Evolutionary conservation across 2,888 invertebrate species (phyloP), one percentile per base, ranked within the genome.

Genomic region (Eledone cirrhosa): DNA sequence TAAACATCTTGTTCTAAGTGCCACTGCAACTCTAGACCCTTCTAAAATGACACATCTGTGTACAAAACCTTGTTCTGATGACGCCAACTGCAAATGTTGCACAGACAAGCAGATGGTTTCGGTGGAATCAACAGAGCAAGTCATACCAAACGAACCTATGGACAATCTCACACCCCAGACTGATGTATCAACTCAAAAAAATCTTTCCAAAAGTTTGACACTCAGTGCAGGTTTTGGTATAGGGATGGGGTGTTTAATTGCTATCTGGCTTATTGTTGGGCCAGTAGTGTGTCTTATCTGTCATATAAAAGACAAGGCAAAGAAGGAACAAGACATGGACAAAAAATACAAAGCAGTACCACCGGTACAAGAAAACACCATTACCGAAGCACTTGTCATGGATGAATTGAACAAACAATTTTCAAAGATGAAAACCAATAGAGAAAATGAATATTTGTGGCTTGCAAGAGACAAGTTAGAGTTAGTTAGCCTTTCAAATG

Each of bases 151-250:
- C 29, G 33, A 31, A 31, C 72, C 72, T 31, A 72, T n/a, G n/a
- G 41, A 41, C 41, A 72, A 72, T 72, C 22, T 41, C 31, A 72
- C 72, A 22, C 72, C 72, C 24, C 31, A 72, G n/a, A 72, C 41
- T 72, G 41, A 72, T 41, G 72, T 72, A 31, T 72, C 72, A 33
- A 72, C 72, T 0, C 22, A 72, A 41, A 72, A 72, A 72, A 72
- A 41, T 22, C 41, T 31, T 31, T 27, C 72, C 3, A 41, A 72
- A 22, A 41, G 24, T 16, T 29, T 76, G 41, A 47, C 76, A 24
- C 76, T 76, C 29, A 76, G 76, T 76, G 76, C 76, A 27, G 48
- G 48, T 29, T 76, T 76, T 76, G 76, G 76, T 27, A 76, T 76
- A 14, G 76, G 48, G 24, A 48, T 48, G 48, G 76, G 76, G 14